Conservation (phyloP, 2,113 vertebrate genomes). For the Gasterosteus aculeatus region DNA sequence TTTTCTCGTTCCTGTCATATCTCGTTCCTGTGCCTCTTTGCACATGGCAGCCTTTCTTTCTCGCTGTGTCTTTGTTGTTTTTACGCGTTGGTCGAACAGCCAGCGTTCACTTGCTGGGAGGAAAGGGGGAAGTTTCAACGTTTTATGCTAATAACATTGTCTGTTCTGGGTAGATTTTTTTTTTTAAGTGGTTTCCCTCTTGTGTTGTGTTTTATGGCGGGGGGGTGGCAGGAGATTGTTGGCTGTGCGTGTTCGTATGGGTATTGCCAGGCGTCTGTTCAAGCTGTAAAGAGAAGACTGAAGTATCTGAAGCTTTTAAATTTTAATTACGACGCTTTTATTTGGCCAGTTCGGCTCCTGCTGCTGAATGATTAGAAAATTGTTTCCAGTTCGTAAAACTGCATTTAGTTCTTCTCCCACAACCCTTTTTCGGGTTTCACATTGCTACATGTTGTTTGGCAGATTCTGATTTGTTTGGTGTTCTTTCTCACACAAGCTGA, state of each 20-base stretch:
- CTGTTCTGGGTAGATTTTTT: conserved; percentile 37
- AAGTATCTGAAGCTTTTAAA: conserved; percentile 61
- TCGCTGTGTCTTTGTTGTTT: conserved; percentile 28
- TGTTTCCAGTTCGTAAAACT: conserved; percentile 88
- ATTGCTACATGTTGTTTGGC: conserved; percentile 47
- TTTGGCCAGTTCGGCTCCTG: conserved; percentile 84
- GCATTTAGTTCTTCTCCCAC: conserved; percentile 67
- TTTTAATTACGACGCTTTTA: conserved; percentile 86
- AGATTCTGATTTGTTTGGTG: conserved; percentile 45
- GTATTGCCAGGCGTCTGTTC: conserved; percentile 46
- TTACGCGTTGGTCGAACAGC: conserved; percentile 23
- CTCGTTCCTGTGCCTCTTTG: neutral
- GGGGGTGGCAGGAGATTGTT: conserved; percentile 49
- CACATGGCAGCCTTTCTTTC: conserved; percentile 14
- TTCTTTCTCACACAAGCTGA: conserved; percentile 37
- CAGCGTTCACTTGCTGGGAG: conserved; percentile 23
- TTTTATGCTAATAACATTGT: conserved; percentile 43
- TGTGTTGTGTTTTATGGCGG: conserved; percentile 48
- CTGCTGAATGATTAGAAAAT: conserved; percentile 89
- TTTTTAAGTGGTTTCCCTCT: conserved; percentile 31
- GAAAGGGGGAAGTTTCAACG: conserved; percentile 36
- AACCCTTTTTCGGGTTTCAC: conserved; percentile 44
- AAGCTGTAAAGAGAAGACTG: conserved; percentile 46
- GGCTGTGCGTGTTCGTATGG: conserved; percentile 28
- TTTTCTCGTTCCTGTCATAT: neutral